Base-by-base conservation (phyloP, 2,888 invertebrate genomes). In the Eucriotettix oculatus region DNA sequence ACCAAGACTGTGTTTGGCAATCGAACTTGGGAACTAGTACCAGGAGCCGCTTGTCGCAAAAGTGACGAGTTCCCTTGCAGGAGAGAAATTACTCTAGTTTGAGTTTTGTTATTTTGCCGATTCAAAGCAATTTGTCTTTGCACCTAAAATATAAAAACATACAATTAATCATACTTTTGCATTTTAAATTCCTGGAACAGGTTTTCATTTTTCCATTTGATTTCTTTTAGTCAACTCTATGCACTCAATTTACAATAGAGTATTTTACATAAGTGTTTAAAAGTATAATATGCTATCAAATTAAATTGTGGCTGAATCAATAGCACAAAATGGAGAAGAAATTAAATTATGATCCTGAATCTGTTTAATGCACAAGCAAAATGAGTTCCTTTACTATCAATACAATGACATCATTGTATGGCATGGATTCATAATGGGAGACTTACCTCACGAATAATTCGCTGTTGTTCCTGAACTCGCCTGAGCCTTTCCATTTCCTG, bases 401-500 rank as follows among this genome's bases (percentile, higher is more conserved):
- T 29, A 29, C 2, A 29, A 29, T 29, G 7, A 29, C 7, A 7
- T 7, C 29, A 29, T 5, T 5, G 2, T 29, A 29, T 29, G 7
- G 29, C 2, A 29, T 29, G n/a, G n/a, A n/a, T 44, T 44, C 10
- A 48, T 48, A 48, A 14, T n/a, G 14, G 12, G 48, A 14, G 12
- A 48, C 63, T 56, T 61, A 71, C 69, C 74, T 90, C 90, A 68
- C 90, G 79, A 60, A 90, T 83, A 52, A 90, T 83, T 68, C 86
- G 79, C 68, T 91, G 90, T 67, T 91, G 90, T 67, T 90, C 90
- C 69, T 90, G 90, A 12, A 91, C 89, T 56, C 90, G 77, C 9
- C 87, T 82, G 66, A 90, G 76, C 70, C 91, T 80, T 73, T 96
- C 95, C 65, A 90, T 87, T 76, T 97, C 96, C 71, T 92, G 93